These are phyloP conservation scores for Littorina saxatilis DNA, from an alignment of 1,140 invertebrate genomes.

Conservation along the genomic window DNA sequence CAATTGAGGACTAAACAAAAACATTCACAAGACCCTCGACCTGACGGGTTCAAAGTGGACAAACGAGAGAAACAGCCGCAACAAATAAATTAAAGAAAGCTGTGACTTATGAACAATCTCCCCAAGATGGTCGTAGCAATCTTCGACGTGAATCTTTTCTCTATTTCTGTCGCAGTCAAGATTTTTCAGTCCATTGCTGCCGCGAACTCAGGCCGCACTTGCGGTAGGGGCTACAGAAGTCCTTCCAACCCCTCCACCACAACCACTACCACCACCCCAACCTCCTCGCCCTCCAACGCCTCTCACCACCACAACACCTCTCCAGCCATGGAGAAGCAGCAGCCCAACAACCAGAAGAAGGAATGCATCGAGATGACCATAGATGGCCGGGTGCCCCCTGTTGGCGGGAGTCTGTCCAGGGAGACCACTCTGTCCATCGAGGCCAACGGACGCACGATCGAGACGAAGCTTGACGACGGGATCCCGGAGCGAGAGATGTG, in stretches of 20 bases:
- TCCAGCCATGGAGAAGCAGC: constrained; percentile 22
- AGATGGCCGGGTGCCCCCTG: constrained; percentile 19
- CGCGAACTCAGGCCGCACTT: constrained; percentile 22
- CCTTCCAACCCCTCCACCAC: neutral
- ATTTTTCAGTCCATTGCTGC: too few relatives aligned
- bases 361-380: constrained; percentile 42
- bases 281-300: neutral
- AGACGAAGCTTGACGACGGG: constrained; percentile 43
- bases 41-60: too few relatives aligned
- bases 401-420: neutral
- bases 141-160: too few relatives aligned
- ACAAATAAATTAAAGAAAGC: too few relatives aligned
- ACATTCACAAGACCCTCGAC: too few relatives aligned
- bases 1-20: too few relatives aligned
- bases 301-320: neutral
- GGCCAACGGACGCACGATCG: constrained; percentile 39
- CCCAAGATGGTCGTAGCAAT: too few relatives aligned
- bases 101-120: too few relatives aligned
- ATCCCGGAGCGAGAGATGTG: constrained; percentile 78
- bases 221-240: neutral
- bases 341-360: constrained; percentile 15
- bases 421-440: neutral
- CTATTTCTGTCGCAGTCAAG: too few relatives aligned
- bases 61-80: too few relatives aligned
- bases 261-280: neutral